phyloP scores from a whole-genome alignment of 2,797 vertebrate genomes.

The Leuciscus waleckii region DNA sequence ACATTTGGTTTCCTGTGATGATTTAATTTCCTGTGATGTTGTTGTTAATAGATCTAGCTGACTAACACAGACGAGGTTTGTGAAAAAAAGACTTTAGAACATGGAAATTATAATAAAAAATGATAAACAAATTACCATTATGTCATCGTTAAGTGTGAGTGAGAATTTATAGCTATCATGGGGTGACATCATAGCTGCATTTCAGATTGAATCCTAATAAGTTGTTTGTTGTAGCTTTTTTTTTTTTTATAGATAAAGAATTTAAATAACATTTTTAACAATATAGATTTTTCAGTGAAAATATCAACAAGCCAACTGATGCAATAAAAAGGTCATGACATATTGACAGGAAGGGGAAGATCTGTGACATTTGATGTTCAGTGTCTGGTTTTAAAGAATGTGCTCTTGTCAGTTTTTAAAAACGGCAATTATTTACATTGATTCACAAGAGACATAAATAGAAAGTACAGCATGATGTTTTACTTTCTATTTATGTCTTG shows the following conservation, averaged over 20 bases:
- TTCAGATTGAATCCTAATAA: neutral
- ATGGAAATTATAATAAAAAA: neutral
- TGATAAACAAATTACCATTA: neutral
- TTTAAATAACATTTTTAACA: neutral
- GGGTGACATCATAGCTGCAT: neutral
- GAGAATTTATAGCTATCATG: neutral
- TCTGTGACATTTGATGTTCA: neutral
- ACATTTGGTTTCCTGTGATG: neutral
- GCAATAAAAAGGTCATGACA: neutral
- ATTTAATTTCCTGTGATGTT: neutral
- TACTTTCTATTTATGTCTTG: neutral
- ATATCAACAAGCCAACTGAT: neutral
- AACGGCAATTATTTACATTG: neutral
- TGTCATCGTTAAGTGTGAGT: neutral
- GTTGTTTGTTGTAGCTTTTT: neutral
- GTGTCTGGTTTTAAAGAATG: neutral
- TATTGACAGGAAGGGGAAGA: neutral
- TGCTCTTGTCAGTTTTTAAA: neutral
- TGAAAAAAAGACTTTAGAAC: neutral
- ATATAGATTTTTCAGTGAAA: neutral
- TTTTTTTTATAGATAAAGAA: neutral
- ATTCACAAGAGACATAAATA: neutral
- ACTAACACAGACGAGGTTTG: neutral
- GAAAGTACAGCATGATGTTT: neutral
- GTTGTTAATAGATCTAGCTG: neutral